Evolutionary conservation across 2,113 vertebrate species (phyloP).

Genomic region (Echinops telfairi): DNA sequence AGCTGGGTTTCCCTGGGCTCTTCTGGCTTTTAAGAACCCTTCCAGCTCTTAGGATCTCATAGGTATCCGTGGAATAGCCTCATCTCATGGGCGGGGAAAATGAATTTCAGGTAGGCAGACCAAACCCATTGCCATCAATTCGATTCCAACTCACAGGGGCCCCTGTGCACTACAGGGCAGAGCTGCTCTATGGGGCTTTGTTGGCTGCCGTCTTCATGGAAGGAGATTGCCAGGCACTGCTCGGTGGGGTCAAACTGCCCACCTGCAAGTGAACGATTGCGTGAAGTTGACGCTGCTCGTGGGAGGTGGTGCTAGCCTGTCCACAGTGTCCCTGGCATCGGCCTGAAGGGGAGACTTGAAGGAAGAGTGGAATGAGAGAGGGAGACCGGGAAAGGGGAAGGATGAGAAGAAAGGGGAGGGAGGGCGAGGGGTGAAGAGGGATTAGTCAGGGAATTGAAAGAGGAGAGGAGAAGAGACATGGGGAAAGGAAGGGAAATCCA

Average conservation of each 20-base stretch:
- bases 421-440: not conserved
- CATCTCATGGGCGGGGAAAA: not conserved
- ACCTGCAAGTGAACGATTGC: not conserved
- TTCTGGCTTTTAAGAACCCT: constrained; percentile 11
- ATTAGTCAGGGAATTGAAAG: not conserved
- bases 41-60: not conserved
- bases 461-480: not conserved
- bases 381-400: not conserved
- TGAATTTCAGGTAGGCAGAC: not conserved
- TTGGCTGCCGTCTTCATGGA: not conserved
- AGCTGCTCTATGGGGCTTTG: not conserved
- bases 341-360: not conserved
- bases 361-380: not conserved
- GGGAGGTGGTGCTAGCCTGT: not conserved
- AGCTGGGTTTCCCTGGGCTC: not conserved
- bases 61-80: not conserved
- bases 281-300: not conserved
- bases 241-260: not conserved
- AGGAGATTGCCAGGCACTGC: not conserved
- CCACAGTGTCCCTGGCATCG: not conserved
- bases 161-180: no score
- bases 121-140: not conserved
- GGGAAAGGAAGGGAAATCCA: not conserved
- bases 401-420: not conserved
- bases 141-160: no score